These are phyloP conservation scores for Zaprionus inermis DNA, from an alignment of 1,140 invertebrate species.

Conservation along the genomic window DNA sequence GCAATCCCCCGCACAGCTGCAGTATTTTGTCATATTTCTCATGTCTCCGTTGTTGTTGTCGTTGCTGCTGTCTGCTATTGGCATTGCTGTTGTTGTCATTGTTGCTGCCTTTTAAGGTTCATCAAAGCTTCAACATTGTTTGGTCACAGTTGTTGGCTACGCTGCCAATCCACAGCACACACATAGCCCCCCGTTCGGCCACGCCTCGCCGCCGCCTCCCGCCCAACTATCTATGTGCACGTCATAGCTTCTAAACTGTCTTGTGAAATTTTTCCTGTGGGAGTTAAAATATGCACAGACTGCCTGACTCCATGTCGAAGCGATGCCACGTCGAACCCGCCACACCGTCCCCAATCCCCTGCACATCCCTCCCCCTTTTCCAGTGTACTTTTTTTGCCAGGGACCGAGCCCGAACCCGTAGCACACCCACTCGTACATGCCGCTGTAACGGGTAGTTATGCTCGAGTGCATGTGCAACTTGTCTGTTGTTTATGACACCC, in stretches of 20 bases:
- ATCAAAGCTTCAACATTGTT: conserved; percentile 82
- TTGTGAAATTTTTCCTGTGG: conserved; percentile 82
- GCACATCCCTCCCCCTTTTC: conserved; percentile 1
- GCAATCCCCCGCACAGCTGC: conserved; percentile 19
- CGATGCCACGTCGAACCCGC: not conserved
- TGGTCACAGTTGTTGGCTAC: conserved; percentile 78
- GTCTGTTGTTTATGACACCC: conserved; percentile 79
- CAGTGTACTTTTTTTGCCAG: conserved; percentile 68
- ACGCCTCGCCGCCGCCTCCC: not conserved
- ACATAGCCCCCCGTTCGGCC: not conserved
- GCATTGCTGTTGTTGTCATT: conserved; percentile 22
- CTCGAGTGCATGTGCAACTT: conserved; percentile 78
- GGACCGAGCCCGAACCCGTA: not conserved
- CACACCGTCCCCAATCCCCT: not conserved
- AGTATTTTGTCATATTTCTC: conserved; percentile 77
- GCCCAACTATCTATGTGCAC: conserved; percentile 53
- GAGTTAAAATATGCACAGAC: conserved; percentile 80
- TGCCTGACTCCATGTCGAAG: conserved; percentile 46
- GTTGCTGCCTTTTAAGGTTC: conserved; percentile 76
- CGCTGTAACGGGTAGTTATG: conserved; percentile 55
- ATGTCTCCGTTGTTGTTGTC: conserved; percentile 23
- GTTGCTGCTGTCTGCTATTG: conserved; percentile 21
- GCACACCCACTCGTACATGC: conserved; percentile 8
- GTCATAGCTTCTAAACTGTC: conserved; percentile 76
- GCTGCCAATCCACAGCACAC: conserved; percentile 36